phyloP scores from a whole-genome alignment of 2,113 vertebrate genomes.

The Syrmaticus mikado region DNA sequence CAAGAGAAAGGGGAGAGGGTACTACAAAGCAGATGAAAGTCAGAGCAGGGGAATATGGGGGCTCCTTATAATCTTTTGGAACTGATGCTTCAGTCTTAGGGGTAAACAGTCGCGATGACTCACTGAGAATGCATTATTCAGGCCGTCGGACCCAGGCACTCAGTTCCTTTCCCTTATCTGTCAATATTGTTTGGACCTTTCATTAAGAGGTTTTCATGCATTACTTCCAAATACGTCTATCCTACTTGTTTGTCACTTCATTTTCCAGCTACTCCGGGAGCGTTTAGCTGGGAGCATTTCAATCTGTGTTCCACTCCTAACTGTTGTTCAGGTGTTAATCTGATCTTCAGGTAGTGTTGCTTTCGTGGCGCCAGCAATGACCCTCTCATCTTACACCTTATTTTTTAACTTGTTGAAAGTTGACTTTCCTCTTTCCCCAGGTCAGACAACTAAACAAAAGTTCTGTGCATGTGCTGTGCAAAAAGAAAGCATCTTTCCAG shows the following conservation, averaged over 20 bases:
- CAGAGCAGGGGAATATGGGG: background rate
- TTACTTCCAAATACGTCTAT: background rate
- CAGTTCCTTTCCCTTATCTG: constrained; percentile 49
- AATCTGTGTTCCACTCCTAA: background rate
- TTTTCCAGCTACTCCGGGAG: background rate
- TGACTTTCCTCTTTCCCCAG: background rate
- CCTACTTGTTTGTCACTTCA: background rate
- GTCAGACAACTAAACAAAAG: background rate
- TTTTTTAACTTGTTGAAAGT: background rate
- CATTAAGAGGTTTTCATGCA: background rate
- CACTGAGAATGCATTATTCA: constrained; percentile 47
- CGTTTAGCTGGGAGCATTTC: background rate
- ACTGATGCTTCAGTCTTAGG: background rate
- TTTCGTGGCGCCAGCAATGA: background rate
- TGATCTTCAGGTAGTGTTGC: background rate
- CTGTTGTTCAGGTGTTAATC: background rate
- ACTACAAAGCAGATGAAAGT: background rate
- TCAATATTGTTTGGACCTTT: constrained; percentile 1
- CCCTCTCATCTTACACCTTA: background rate
- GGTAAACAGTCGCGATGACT: constrained; percentile 53
- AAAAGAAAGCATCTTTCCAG: background rate
- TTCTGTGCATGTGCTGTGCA: background rate
- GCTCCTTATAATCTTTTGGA: constrained; percentile 35
- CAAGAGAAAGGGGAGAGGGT: background rate
- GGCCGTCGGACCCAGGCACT: constrained; percentile 13